Percentiles rank a stretch among this genome's conserved stretches.
phyloP scores from a whole-genome alignment of 2,888 invertebrate species.

The Notocelia uddmanniana region DNA sequence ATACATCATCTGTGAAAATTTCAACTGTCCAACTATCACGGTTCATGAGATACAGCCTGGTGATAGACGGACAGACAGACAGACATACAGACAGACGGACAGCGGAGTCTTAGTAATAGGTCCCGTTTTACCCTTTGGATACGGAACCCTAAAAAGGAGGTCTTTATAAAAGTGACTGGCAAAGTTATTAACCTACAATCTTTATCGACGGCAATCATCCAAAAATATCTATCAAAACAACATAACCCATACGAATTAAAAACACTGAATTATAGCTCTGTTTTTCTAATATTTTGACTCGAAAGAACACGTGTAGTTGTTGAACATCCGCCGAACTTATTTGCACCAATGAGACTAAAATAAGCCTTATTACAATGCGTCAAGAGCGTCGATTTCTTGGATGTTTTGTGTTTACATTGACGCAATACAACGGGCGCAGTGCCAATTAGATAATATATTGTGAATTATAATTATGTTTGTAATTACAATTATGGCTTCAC shows the following conservation, averaged over 20 bases:
- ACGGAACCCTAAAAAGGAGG: no score
- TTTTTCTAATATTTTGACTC: constrained; percentile 41
- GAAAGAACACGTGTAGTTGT: constrained; percentile 30
- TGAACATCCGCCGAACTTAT: not conserved
- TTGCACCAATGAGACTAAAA: not conserved
- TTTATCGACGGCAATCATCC: not conserved
- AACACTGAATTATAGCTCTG: constrained; percentile 35
- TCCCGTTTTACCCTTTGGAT: no score
- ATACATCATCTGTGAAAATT: no score
- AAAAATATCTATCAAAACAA: constrained; percentile 36
- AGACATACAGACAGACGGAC: no score
- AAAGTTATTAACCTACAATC: not conserved
- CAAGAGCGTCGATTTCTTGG: not conserved
- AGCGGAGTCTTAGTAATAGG: no score
- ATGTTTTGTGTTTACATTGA: constrained; percentile 21
- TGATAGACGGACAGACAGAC: no score
- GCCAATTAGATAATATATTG: constrained; percentile 42
- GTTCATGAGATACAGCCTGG: no score
- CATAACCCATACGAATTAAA: constrained; percentile 38
- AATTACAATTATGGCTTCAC: constrained; percentile 10
- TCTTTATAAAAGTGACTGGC: not conserved
- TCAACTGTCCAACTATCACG: no score
- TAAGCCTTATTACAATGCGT: not conserved
- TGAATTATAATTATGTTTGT: constrained; percentile 7
- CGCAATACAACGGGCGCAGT: constrained; percentile 35